phyloP scores from a whole-genome alignment of 2,888 invertebrate genomes.

The Diarsia brunnea region DNA sequence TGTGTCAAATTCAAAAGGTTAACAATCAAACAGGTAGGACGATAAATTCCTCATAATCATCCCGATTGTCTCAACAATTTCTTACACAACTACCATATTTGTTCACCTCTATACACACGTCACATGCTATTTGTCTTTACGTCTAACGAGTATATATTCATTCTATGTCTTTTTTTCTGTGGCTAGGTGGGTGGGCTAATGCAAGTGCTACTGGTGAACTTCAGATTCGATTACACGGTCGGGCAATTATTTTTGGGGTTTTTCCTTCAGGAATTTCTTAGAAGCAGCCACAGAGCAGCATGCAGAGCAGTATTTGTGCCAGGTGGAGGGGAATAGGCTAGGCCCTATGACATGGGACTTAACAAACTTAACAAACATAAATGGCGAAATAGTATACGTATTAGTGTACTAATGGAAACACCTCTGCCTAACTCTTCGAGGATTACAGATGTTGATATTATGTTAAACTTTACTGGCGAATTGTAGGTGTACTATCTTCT shows the following conservation, averaged over 20 bases:
- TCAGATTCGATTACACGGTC: not conserved
- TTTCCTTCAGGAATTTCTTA: not conserved
- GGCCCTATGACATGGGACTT: not conserved
- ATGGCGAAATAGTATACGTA: not conserved
- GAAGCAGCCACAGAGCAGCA: not conserved
- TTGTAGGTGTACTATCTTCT: no score
- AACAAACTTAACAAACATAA: not conserved
- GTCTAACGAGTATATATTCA: conserved; percentile 24
- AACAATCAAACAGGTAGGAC: not conserved
- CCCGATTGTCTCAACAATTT: conserved; percentile 42
- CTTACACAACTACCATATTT: conserved; percentile 38
- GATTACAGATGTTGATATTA: not conserved
- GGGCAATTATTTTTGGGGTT: not conserved
- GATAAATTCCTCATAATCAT: conserved; percentile 37
- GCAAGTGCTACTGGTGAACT: conserved; percentile 61
- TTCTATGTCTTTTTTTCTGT: conserved; percentile 42
- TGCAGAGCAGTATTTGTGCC: not conserved
- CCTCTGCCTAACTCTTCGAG: not conserved
- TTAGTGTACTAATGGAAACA: not conserved
- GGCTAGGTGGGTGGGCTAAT: conserved; percentile 72
- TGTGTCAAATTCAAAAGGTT: not conserved
- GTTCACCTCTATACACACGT: conserved; percentile 28
- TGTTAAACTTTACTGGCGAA: not conserved
- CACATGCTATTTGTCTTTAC: conserved; percentile 45
- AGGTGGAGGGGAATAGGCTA: not conserved